Base-by-base conservation (phyloP, 2,888 invertebrate genomes). In the Phlogophora meticulosa region DNA sequence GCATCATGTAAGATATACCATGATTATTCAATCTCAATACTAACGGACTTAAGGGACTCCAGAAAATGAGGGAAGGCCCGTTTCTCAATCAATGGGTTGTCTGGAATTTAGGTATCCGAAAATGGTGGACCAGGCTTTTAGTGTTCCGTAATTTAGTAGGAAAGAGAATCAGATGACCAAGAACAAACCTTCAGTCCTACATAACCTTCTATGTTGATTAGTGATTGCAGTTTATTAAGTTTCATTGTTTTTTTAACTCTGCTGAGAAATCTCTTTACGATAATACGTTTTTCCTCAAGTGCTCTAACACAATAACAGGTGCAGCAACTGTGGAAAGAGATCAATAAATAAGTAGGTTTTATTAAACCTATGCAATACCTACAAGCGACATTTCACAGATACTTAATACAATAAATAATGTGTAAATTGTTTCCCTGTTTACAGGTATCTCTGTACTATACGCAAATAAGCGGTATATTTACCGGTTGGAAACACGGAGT, bases 381-480 rank as follows among this genome's bases (percentile, higher is more conserved):
- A 42, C 17, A 34, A 38, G 20, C 13, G 17, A 7, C 10, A 17
- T 42, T 34, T 34, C 22, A 42, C 17, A 28, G 11, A 17, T 32
- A 4, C 24, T 10, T 48, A 15, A 28, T 45, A n/a, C n/a, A n/a
- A n/a, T n/a, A n/a, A n/a, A n/a, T n/a, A n/a, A n/a, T n/a, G n/a
- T n/a, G n/a, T n/a, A n/a, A n/a, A n/a, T 20, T n/a, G 9, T 64
- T 73, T 58, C 64, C 28, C 46, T 51, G 38, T 53, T 87, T 85
- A 17, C 85, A 97, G 97, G 97, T 98, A 53, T 96, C 96, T 57
- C 90, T 98, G 58, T 97, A 97, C 85, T 97, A 98, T 87, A 96
- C 96, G 24, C 98, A 98, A 94, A 93, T 98, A 69, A 96, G 97
- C 85, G 98, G 98, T 1, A 92, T 98, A 59, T 96, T 96, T 82